Evolutionary conservation across 1,140 invertebrate species (phyloP), one percentile per base, ranked within the genome.

Genomic region (Calycopis cecrops): DNA sequence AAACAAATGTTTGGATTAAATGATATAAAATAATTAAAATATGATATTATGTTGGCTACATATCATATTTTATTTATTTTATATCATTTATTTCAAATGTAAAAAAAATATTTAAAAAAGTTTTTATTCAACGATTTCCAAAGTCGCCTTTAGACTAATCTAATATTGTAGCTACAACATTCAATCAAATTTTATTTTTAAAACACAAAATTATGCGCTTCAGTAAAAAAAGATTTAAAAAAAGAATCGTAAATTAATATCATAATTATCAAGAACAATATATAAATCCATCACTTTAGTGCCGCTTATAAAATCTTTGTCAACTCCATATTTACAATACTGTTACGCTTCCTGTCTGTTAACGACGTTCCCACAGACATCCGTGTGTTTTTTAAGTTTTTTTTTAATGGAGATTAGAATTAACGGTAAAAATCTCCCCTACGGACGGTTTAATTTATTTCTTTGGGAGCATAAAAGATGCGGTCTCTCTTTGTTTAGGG

Each of bases 371-470:
- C 83, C 83, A 86, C 83, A 84, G 65, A 60, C 73, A 73, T 71
- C 75, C 70, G 56, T 59, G 65, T 60, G 69, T 73, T 81, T 86
- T 84, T 81, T 82, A 70, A 62, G 57, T 62, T 74, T 78, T 85
- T 83, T 83, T 78, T 75, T 69, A 59, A 74, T 76, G 69, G 69
- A 80, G 69, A 83, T 82, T 76, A 80, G 73, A 79, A 67, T 73
- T 86, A 86, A 86, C 83, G 83, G 83, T 86, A 84, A 82, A 80
- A 79, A 73, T 77, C 71, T 76, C 79, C 83, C 83, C 79, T 80
- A 82, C 83, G 79, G 76, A 82, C 82, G 76, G 70, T 83, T 79
- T 82, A 85, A 86, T 86, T 86, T 85, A 86, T 85, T 80, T 86
- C 81, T 79, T 75, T 64, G 58, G n/a, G 71, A 65, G 62, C 65